Evolutionary conservation across 2,113 vertebrate genomes (phyloP).

Genomic region (Pristiophorus japonicus): DNA sequence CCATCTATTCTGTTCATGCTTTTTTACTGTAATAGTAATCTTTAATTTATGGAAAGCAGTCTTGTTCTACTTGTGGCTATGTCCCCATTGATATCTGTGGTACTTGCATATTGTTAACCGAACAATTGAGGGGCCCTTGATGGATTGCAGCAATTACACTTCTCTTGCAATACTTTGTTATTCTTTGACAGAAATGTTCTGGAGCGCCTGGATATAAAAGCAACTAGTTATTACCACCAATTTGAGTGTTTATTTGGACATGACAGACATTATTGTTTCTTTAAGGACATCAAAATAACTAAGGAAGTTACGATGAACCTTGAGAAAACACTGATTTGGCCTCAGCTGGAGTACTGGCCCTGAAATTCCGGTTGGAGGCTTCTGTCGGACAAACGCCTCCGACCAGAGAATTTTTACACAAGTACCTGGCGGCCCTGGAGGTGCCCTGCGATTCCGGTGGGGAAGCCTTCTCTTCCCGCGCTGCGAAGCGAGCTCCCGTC

Average conservation of each 20-base stretch:
- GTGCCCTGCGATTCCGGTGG: no score
- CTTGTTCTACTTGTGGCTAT: neutral
- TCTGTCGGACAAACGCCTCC: no score
- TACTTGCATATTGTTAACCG: neutral
- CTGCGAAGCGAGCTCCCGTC: no score
- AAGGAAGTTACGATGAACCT: no score
- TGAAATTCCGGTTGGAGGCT: no score
- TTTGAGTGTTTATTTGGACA: neutral
- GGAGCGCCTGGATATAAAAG: neutral
- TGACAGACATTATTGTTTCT: neutral
- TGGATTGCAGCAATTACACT: neutral
- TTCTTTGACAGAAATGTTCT: neutral
- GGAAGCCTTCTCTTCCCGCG: no score
- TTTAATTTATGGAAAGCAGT: neutral
- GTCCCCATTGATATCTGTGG: neutral
- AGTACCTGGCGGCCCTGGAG: no score
- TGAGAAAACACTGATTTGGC: no score
- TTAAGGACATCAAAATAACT: neutral
- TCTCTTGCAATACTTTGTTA: neutral
- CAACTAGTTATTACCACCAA: neutral
- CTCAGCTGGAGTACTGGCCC: no score
- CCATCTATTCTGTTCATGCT: neutral
- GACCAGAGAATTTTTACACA: no score
- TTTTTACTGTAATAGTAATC: neutral
- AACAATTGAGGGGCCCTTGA: neutral